These are phyloP conservation scores for Sylvilagus floridanus DNA, from an alignment of 2,797 vertebrate genomes.

Conservation along the genomic window DNA sequence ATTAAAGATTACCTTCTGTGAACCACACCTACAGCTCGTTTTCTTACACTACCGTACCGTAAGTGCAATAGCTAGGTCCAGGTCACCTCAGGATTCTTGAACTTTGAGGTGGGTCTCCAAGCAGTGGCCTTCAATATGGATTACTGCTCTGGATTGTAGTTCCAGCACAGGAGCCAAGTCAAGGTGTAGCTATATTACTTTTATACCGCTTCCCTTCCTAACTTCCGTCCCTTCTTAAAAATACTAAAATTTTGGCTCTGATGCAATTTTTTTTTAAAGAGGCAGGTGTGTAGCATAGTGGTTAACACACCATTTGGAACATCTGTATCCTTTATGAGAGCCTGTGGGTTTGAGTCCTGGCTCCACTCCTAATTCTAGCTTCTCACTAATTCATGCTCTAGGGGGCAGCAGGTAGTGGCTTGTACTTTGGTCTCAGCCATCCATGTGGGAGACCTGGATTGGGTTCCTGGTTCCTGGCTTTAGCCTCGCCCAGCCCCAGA, in stretches of 20 bases:
- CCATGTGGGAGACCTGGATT: too few species aligned
- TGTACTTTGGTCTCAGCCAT: too few species aligned
- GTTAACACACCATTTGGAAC: too few species aligned
- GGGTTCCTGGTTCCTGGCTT: too few species aligned
- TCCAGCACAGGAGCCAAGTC: not conserved
- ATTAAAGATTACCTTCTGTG: not conserved
- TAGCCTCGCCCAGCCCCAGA: too few species aligned
- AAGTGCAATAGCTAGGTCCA: not conserved
- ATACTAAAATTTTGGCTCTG: not conserved
- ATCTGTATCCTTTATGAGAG: too few species aligned
- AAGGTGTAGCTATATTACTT: constrained; percentile 26
- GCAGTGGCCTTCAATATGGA: not conserved
- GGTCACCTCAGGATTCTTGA: not conserved
- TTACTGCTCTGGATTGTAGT: not conserved
- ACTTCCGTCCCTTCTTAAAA: not conserved
- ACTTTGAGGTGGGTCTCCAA: not conserved
- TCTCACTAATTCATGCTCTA: too few species aligned
- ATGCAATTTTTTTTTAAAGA: not conserved
- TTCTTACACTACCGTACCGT: not conserved
- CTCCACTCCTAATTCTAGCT: too few species aligned
- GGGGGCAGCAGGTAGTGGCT: too few species aligned
- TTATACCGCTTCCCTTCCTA: not conserved
- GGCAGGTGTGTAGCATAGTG: too few species aligned
- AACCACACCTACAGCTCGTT: not conserved
- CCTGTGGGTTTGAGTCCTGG: too few species aligned